Percentiles rank a stretch among this genome's conserved stretches.
Evolutionary conservation across 2,888 invertebrate species (phyloP).

Genomic region (Scrobipalpa atriplicella): DNA sequence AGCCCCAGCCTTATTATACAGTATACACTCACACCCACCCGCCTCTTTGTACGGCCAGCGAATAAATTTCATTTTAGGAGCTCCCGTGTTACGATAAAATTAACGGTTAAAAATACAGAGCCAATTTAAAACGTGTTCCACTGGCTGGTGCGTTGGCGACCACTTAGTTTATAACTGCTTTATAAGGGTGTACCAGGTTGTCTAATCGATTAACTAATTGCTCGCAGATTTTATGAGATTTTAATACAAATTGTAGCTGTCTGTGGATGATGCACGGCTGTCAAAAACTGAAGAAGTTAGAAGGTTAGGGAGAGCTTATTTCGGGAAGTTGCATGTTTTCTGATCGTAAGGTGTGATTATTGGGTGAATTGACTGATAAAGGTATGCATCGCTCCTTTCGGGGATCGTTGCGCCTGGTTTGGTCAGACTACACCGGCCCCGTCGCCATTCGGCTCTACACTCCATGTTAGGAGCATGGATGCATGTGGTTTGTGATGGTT

Average conservation of each 20-base stretch:
- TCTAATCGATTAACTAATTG: constrained; percentile 16
- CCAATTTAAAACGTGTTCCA: constrained; percentile 15
- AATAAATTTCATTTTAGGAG: constrained; percentile 24
- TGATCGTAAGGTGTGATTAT: neutral
- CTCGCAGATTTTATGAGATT: neutral
- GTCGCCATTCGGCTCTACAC: neutral
- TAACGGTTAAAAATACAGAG: constrained; percentile 14
- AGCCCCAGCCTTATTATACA: constrained; percentile 17
- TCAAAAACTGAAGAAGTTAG: neutral
- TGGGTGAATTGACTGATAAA: constrained; percentile 5
- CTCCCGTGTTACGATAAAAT: constrained; percentile 21
- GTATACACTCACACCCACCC: constrained; percentile 21
- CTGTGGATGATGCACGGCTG: neutral
- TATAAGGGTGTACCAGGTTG: neutral
- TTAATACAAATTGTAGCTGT: neutral
- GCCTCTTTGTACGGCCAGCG: neutral
- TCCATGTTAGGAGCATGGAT: neutral
- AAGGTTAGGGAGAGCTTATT: neutral
- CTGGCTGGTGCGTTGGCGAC: constrained; percentile 2
- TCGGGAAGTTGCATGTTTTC: neutral
- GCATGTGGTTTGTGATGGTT: neutral
- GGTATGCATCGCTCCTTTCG: neutral
- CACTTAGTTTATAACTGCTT: constrained; percentile 14
- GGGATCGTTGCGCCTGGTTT: neutral
- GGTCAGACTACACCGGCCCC: neutral